Evolutionary conservation across 2,113 vertebrate genomes (phyloP).

Genomic region (Suricata suricatta): DNA sequence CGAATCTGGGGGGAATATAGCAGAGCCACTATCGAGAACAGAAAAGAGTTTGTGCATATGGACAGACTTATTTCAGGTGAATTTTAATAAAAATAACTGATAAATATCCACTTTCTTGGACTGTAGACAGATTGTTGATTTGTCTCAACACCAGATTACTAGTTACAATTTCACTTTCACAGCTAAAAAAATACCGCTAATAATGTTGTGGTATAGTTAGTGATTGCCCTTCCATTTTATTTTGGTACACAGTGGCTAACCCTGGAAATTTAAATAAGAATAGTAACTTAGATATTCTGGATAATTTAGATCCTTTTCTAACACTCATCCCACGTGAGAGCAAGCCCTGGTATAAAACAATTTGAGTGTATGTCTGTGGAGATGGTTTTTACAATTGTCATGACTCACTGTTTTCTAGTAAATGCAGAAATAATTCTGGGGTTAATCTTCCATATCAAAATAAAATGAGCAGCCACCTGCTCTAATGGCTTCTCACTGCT

Average conservation of each 20-base stretch:
- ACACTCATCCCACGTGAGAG: background rate
- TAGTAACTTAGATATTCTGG: conserved; percentile 2
- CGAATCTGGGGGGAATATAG: background rate
- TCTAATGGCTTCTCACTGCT: conserved; percentile 66
- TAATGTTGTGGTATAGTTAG: background rate
- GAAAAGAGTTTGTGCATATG: background rate
- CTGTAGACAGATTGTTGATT: background rate
- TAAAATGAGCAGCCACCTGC: conserved; percentile 79
- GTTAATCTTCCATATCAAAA: conserved; percentile 79
- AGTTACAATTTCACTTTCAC: background rate
- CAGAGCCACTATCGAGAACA: background rate
- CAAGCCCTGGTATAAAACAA: conserved; percentile 52
- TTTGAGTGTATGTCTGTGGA: conserved; percentile 48
- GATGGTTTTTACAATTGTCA: conserved; percentile 72
- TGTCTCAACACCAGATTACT: background rate
- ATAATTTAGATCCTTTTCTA: conserved; percentile 22
- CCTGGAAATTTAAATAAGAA: background rate
- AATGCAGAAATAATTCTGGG: conserved; percentile 74
- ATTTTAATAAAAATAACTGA: conserved; percentile 24
- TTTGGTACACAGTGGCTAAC: background rate
- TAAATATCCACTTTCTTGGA: background rate
- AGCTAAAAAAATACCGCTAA: background rate
- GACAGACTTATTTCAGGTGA: background rate
- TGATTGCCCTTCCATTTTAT: background rate
- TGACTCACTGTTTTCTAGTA: conserved; percentile 78